A percentile compares a stretch with the other conserved stretches of the same genome.
These are phyloP conservation scores for Drosophila elegans DNA, from an alignment of 1,140 invertebrate genomes.

Conservation along the genomic window DNA sequence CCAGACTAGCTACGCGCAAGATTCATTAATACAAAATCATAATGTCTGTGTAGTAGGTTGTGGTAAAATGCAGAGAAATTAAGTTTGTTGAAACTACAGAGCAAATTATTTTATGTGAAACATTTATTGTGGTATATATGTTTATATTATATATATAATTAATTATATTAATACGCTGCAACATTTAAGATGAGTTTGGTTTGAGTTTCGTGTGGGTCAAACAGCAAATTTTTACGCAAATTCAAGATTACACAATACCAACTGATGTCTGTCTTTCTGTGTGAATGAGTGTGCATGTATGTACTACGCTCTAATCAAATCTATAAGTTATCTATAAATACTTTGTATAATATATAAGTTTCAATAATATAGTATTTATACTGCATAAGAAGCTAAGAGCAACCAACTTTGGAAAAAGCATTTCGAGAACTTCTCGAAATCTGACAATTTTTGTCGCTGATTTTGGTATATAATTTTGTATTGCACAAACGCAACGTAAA, in stretches of 20 bases:
- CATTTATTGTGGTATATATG: slow-evolving; percentile 70
- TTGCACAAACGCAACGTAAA: slow-evolving; percentile 42
- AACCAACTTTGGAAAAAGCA: slow-evolving; percentile 58
- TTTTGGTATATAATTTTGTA: slow-evolving; percentile 14
- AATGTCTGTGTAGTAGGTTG: slow-evolving; percentile 11
- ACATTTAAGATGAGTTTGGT: slow-evolving; percentile 60
- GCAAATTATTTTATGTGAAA: slow-evolving; percentile 71
- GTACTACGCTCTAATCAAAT: slow-evolving; percentile 66
- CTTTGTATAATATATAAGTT: slow-evolving; percentile 56
- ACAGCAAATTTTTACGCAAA: slow-evolving; percentile 52
- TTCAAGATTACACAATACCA: slow-evolving; percentile 53
- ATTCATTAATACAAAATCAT: slow-evolving; percentile 38
- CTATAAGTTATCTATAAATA: slow-evolving; percentile 60
- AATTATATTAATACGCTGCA: slow-evolving; percentile 56
- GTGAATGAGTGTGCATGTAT: slow-evolving; percentile 56
- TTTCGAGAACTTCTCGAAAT: slow-evolving; percentile 27
- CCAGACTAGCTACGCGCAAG: slow-evolving; percentile 46
- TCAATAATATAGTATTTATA: slow-evolving; percentile 50
- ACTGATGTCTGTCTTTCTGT: slow-evolving; percentile 39
- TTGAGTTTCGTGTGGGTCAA: slow-evolving; percentile 45
- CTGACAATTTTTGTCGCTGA: slow-evolving; percentile 12
- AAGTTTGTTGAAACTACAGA: slow-evolving; percentile 64
- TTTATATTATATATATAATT: slow-evolving; percentile 54
- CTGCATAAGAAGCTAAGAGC: slow-evolving; percentile 70
- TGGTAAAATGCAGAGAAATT: slow-evolving; percentile 36